Base-by-base conservation (phyloP, 2,888 invertebrate species). In the Megamerina dolium region DNA sequence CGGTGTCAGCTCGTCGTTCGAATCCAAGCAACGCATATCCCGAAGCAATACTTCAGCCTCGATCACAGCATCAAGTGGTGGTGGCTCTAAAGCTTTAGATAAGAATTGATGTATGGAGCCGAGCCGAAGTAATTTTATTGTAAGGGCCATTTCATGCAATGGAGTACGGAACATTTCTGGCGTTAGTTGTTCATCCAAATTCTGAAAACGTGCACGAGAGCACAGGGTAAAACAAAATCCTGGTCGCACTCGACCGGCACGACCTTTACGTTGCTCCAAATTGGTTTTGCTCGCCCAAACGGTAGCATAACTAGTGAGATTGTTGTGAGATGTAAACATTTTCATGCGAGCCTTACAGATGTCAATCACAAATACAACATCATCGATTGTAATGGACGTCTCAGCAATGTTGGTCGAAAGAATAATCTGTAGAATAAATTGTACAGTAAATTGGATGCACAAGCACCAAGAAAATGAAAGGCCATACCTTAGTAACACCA, bases 151-250 rank as follows among this genome's bases (percentile, higher is more conserved):
- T 66, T 97, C 96, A 63, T 97, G 96, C 13, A 99, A 74, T 0
- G 97, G 97, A 0, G 96, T 96, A 40, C 97, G 79, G 74, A 97
- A 93, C 82, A 99, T 97, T 76, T 99, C 97, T 0, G 97, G 95
- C 0, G 93, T 92, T 66, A 88, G 83, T 61, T 96, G 92, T 57
- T 95, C 87, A 3, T 91, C 91, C 37, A 91, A 73, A 41, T 77
- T 79, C 0, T 79, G 76, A 67, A 70, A 87, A 14, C 90, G 76
- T 0, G 87, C 83, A 53, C 75, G 75, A 0, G 87, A 89, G 59
- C 94, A 95, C 14, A 99, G 74, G 54, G 94, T 93, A 72, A 93
- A 99, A 63, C 93, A 93, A 59, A 87, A 87, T 3, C 97, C 99
- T 0, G 90, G 85, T 2, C 88, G 78, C 0, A 97, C 97, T 44